These are phyloP conservation scores for Lepidurus couesii DNA, from an alignment of 1,140 invertebrate species.

Conservation along the genomic window DNA sequence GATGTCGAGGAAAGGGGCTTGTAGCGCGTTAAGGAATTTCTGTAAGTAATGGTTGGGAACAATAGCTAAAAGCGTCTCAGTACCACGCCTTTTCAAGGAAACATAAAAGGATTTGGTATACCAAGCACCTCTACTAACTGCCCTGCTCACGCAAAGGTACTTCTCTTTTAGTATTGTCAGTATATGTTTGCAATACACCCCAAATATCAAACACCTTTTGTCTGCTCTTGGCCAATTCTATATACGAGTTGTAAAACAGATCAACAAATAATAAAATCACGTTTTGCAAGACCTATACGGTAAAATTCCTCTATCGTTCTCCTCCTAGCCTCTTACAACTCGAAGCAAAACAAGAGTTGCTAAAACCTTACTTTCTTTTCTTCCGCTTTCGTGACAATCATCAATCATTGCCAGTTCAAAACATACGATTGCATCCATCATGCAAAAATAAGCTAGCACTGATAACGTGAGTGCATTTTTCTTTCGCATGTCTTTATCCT, in stretches of 20 bases:
- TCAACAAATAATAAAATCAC: not conserved
- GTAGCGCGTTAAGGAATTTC: not conserved
- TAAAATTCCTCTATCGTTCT: not conserved
- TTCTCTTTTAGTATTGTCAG: not conserved
- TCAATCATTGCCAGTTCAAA: not conserved
- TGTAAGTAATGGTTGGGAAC: not conserved
- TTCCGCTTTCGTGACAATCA: not conserved
- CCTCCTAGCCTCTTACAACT: not conserved
- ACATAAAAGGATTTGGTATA: not conserved
- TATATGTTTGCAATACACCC: not conserved
- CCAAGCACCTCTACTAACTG: not conserved
- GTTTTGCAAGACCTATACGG: not conserved
- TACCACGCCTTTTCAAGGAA: not conserved
- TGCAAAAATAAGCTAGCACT: not conserved
- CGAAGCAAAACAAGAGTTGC: slow-evolving; percentile 1
- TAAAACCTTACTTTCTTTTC: not conserved
- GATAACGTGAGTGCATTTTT: not conserved
- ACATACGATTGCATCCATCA: not conserved
- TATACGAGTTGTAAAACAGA: not conserved
- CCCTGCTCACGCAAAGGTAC: not conserved
- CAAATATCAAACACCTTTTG: not conserved
- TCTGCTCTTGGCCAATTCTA: not conserved
- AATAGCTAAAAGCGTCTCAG: not conserved
- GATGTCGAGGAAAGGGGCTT: not conserved
- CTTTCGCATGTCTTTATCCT: not conserved